These are phyloP conservation scores for Steinernema scapterisci DNA, from an alignment of 2,888 invertebrate genomes.

Conservation along the genomic window DNA sequence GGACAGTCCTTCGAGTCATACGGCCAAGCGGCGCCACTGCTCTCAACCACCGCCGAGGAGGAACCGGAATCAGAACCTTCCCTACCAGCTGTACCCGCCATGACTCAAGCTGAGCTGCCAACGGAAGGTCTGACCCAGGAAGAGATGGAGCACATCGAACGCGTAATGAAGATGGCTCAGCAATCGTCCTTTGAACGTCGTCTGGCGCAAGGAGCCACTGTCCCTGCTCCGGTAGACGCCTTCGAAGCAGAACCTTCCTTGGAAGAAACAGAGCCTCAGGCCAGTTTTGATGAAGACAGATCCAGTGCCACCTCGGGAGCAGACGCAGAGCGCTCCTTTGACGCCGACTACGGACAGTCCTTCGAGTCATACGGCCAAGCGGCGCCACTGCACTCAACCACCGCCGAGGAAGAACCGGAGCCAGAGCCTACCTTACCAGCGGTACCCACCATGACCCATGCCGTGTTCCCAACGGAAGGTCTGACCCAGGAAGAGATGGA, in stretches of 20 bases:
- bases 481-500: conserved; percentile 41
- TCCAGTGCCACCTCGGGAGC: conserved; percentile 37
- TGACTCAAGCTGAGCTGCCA: no score
- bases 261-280: not conserved
- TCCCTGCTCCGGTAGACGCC: not conserved
- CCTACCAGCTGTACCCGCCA: no score
- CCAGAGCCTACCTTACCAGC: no score
- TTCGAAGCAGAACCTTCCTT: not conserved
- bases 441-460: no score
- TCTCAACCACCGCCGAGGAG: conserved; percentile 35
- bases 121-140: conserved; percentile 33
- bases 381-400: not conserved
- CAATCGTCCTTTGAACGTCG: conserved; percentile 37
- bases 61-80: conserved; percentile 35
- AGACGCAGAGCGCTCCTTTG: conserved; percentile 22
- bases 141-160: conserved; percentile 43
- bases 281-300: not conserved
- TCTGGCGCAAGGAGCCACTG: not conserved
- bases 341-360: not conserved
- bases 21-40: not conserved
- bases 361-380: not conserved
- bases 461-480: not conserved
- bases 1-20: not conserved
- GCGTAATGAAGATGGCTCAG: conserved; percentile 38
- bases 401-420: conserved; percentile 28